These are phyloP conservation scores for Muschampia staudingeri DNA, from an alignment of 2,888 invertebrate species.

Conservation along the genomic window DNA sequence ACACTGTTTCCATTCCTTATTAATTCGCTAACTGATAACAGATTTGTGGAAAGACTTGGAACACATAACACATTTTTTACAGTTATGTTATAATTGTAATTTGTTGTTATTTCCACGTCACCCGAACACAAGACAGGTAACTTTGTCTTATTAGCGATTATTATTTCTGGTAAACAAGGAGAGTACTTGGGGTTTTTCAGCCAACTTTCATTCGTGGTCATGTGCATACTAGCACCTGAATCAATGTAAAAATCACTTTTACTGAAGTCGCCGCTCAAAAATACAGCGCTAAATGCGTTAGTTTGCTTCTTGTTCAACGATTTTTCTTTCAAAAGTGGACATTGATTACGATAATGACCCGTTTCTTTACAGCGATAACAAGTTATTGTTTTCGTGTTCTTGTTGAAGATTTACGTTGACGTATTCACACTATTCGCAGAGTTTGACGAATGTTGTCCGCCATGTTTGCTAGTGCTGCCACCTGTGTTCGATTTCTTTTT, in stretches of 20 bases:
- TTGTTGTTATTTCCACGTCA: conserved; percentile 16
- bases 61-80: conserved; percentile 65
- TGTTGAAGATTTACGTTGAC: not conserved
- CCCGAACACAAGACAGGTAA: conserved; percentile 58
- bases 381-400: conserved; percentile 32
- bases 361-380: conserved; percentile 49
- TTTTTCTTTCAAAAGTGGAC: conserved; percentile 10
- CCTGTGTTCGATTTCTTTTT: not conserved
- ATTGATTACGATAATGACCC: conserved; percentile 44
- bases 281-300: conserved; percentile 36
- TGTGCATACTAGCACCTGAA: conserved; percentile 60
- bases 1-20: conserved; percentile 57
- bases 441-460: not conserved
- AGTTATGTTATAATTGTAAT: conserved; percentile 41
- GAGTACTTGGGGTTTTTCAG: not conserved
- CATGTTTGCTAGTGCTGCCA: not conserved
- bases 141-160: conserved; percentile 65
- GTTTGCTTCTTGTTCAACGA: not conserved
- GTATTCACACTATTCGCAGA: not conserved
- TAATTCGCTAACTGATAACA: conserved; percentile 63
- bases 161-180: conserved; percentile 57
- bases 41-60: conserved; percentile 62
- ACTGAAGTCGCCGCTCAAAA: conserved; percentile 58
- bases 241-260: conserved; percentile 65
- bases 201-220: conserved; percentile 58